Evolutionary conservation across 2,797 vertebrate species (phyloP), one percentile per base, ranked within the genome.

Genomic region (Myripristis murdjan): DNA sequence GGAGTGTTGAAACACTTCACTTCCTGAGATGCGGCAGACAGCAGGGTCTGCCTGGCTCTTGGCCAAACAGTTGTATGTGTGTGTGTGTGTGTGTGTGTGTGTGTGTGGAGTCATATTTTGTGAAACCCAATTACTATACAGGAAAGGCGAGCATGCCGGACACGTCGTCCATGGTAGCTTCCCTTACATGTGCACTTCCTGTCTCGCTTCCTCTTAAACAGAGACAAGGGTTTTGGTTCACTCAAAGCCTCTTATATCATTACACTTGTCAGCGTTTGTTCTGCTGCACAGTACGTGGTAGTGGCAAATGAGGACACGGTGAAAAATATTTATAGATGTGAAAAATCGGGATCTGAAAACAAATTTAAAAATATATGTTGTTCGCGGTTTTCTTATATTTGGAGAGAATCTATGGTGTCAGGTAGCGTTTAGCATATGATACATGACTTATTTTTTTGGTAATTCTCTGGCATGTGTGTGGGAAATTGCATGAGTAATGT

Each of bases 1-100:
- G 69, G 73, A 82, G 75, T 93, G 89, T 89, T 71, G 83, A 85
- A 89, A 90, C 60, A 84, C 76, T n/a, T 54, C 20, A 57, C 39
- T 91, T 91, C 84, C 90, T 85, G 75, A 83, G 70, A 79, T 22
- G 68, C 68, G 71, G 55, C 63, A 77, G 53, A 80, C 68, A 71
- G 33, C 43, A 26, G 4, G 2, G 12, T 70, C 48, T 18, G 57
- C 56, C 73, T 23, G 54, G 62, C 22, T 18, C 54, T 14, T 22
- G 11, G 31, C 26, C 23, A 51, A 47, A n/a, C 26, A 15, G 11
- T 23, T 59, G 49, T 74, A 37, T 69, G 54, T 58, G 55, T 66
- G 47, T 39, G 18, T 57, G 46, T 79, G 44, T 56, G 11, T 9
- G 1, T 9, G 12, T n/a, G 33, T 39, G 26, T 52, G 28, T 28